These are phyloP conservation scores for Neoniphon sammara DNA, from an alignment of 2,797 vertebrate species.

Conservation along the genomic window DNA sequence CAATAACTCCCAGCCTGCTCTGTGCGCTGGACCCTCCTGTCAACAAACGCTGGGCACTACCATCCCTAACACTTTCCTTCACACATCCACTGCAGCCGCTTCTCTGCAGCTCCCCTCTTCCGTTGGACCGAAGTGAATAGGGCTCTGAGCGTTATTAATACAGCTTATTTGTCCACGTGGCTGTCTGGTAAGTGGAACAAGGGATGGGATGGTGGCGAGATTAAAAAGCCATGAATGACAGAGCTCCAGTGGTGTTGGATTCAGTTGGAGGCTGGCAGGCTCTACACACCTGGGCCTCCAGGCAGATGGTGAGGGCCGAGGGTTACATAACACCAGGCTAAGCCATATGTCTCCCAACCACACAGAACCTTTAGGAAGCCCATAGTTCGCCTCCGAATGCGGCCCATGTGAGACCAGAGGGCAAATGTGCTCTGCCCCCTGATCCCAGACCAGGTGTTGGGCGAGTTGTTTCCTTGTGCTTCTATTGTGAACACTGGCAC, in stretches of 20 bases:
- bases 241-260: conserved; percentile 77
- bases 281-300: conserved; percentile 82
- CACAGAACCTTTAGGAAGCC: conserved; percentile 80
- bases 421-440: conserved; percentile 72
- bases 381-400: conserved; percentile 65
- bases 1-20: conserved; percentile 78
- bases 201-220: conserved; percentile 66
- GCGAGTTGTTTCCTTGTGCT: conserved; percentile 64
- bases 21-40: conserved; percentile 74
- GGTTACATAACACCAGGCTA: conserved; percentile 83
- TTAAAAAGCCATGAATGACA: conserved; percentile 81
- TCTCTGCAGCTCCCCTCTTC: conserved; percentile 25
- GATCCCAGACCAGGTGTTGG: conserved; percentile 83
- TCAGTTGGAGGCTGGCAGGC: conserved; percentile 77
- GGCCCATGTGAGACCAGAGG: conserved; percentile 71
- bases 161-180: conserved; percentile 67
- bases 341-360: conserved; percentile 85
- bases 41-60: conserved; percentile 66
- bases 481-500: conserved; percentile 70
- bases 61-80: conserved; percentile 55
- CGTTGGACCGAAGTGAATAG: conserved; percentile 55
- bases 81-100: conserved; percentile 37
- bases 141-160: conserved; percentile 55
- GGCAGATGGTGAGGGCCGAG: conserved; percentile 85
- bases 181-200: conserved; percentile 76